Percentiles rank a stretch among this genome's conserved stretches.
Conservation (phyloP, 2,888 invertebrate species). For the Ophion costatus region DNA sequence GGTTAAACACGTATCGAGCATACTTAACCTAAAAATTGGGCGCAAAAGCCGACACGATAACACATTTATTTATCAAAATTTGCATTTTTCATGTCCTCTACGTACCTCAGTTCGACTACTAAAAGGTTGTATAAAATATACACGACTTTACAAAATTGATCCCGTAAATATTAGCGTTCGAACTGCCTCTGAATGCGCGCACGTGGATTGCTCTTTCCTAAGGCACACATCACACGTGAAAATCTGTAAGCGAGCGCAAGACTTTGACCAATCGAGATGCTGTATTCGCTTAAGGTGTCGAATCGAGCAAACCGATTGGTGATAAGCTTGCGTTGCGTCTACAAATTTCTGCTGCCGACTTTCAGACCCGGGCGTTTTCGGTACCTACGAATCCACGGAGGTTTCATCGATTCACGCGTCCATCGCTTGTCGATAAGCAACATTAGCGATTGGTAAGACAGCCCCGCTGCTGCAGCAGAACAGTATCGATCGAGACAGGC, state of each 20-base stretch:
- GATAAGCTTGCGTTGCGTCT: too few species aligned
- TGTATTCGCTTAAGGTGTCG: background rate
- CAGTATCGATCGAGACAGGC: constrained; percentile 23
- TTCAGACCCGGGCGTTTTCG: too few species aligned
- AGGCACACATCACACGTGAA: background rate
- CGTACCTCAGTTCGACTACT: constrained; percentile 17
- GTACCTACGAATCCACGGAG: too few species aligned
- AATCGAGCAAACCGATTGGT: too few species aligned
- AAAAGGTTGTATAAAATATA: background rate
- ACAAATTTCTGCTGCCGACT: too few species aligned
- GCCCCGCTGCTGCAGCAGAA: background rate
- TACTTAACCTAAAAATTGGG: constrained; percentile 48
- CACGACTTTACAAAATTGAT: constrained; percentile 8
- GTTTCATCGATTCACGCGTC: too few species aligned
- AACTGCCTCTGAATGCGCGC: constrained; percentile 2
- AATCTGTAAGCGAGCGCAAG: too few species aligned
- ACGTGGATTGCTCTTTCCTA: constrained; percentile 35
- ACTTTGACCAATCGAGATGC: too few species aligned
- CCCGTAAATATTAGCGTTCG: constrained; percentile 5
- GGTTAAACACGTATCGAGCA: constrained; percentile 16
- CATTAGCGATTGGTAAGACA: background rate
- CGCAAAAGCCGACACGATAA: background rate
- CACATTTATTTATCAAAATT: background rate
- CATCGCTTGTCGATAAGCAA: background rate
- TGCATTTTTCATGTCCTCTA: background rate